Base-by-base conservation (phyloP, 1,140 invertebrate genomes). In the Pseudomyrmex flavicornis region DNA sequence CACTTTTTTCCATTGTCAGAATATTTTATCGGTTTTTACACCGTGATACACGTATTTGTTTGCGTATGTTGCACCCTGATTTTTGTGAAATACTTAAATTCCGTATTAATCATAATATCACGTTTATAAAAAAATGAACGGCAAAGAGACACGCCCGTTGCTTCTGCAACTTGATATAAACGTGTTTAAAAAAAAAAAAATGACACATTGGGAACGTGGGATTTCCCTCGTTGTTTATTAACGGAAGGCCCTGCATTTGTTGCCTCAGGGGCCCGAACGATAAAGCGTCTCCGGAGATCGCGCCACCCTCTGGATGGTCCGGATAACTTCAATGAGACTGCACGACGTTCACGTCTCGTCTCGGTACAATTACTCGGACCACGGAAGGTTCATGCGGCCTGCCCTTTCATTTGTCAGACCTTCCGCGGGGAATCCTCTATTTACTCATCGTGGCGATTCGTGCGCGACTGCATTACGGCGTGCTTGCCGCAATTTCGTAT, bases 321-420 rank as follows among this genome's bases (percentile, higher is more conserved):
- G 62, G 63, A 63, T 82, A 22, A 58, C 56, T 61, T 50, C 82
- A 76, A 87, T 58, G 82, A 84, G 86, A 88, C 87, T 88, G 80
- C 85, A 52, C 35, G 54, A 56, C 70, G 74, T 15, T 72, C 44
- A 20, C 48, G 48, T 58, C 75, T 73, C 66, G 65, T 73, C 62
- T 63, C 62, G 48, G 59, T 48, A 50, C 44, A 69, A 80, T 80
- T 69, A 22, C 44, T 79, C 35, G 65, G 77, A 76, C 70, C 77
- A 66, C 84, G 20, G 20, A 56, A 76, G 70, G 72, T 59, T 46
- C 61, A 62, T 79, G 52, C 46, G 84, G 70, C 69, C 70, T 35
- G 62, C 48, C 50, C 65, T 83, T 76, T 76, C 85, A 74, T 86
- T 86, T 75, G 76, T 86, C 85, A 56, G 54, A 58, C 69, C 44